phyloP scores from a whole-genome alignment of 2,797 vertebrate genomes.

The Helostoma temminkii region DNA sequence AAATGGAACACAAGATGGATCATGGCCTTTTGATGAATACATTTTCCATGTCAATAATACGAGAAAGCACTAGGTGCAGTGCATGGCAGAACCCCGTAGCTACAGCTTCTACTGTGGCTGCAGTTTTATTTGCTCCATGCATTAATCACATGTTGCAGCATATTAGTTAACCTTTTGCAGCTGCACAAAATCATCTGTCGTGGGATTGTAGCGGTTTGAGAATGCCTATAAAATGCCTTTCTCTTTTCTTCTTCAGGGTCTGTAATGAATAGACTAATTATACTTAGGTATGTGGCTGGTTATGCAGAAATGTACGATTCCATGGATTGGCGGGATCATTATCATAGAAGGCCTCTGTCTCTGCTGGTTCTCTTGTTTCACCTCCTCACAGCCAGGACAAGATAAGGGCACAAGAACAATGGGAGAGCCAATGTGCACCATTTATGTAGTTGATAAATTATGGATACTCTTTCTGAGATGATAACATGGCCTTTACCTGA shows the following conservation, averaged over 20 bases:
- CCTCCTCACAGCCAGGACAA: constrained; percentile 16
- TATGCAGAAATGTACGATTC: constrained; percentile 13
- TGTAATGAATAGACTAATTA: constrained; percentile 12
- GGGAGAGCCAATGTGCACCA: constrained; percentile 47
- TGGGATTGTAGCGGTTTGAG: background rate
- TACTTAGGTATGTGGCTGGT: background rate
- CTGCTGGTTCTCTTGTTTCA: constrained; percentile 30
- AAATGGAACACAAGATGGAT: constrained; percentile 71
- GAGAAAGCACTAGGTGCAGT: constrained; percentile 13
- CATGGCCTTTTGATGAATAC: constrained; percentile 55
- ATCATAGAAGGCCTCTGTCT: constrained; percentile 23
- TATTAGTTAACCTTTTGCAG: constrained; percentile 4
- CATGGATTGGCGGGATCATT: constrained; percentile 42
- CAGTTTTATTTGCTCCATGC: constrained; percentile 1
- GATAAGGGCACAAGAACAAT: constrained; percentile 66
- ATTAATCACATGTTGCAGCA: constrained; percentile 5
- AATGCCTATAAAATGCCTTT: background rate
- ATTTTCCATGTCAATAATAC: constrained; percentile 52
- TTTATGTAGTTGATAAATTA: constrained; percentile 66
- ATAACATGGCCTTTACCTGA: constrained; percentile 60
- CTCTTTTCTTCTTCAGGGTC: background rate
- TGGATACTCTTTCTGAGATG: constrained; percentile 51
- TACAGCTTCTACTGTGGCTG: background rate
- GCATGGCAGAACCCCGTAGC: constrained; percentile 10
- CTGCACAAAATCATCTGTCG: background rate